Conservation (phyloP, 1,140 invertebrate species). For the Anoplophora glabripennis region DNA sequence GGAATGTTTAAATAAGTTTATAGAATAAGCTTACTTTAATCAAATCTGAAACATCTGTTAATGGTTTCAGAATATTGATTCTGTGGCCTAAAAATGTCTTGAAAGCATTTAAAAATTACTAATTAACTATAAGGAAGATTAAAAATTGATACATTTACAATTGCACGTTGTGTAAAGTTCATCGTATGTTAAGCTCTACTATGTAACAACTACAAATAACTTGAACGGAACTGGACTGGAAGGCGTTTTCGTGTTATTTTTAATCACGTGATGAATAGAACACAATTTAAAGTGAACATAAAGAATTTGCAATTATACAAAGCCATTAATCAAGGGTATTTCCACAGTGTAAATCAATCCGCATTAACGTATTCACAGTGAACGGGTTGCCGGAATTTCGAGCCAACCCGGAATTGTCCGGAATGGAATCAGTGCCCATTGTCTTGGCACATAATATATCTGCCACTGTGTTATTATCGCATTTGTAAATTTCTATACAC, state of each 20-base stretch:
- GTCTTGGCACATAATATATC: constrained; percentile 30
- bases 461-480: constrained; percentile 7
- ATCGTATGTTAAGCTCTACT: no score
- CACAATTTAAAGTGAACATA: constrained; percentile 37
- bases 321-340: constrained; percentile 46
- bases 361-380: constrained; percentile 44
- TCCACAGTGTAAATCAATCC: constrained; percentile 48
- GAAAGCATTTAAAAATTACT: no score
- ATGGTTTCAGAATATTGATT: no score
- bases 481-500: constrained; percentile 1
- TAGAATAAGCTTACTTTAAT: no score
- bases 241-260: constrained; percentile 13
- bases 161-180: no score
- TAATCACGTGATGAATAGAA: constrained; percentile 6
- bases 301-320: constrained; percentile 49
- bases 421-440: constrained; percentile 30
- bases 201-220: no score
- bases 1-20: no score
- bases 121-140: no score
- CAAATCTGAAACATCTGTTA: no score
- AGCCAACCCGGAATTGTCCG: constrained; percentile 36
- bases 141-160: no score
- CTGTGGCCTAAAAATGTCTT: no score
- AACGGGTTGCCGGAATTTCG: constrained; percentile 39
- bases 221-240: no score